phyloP scores from a whole-genome alignment of 2,113 vertebrate species.

The Pterocles orientalis region DNA sequence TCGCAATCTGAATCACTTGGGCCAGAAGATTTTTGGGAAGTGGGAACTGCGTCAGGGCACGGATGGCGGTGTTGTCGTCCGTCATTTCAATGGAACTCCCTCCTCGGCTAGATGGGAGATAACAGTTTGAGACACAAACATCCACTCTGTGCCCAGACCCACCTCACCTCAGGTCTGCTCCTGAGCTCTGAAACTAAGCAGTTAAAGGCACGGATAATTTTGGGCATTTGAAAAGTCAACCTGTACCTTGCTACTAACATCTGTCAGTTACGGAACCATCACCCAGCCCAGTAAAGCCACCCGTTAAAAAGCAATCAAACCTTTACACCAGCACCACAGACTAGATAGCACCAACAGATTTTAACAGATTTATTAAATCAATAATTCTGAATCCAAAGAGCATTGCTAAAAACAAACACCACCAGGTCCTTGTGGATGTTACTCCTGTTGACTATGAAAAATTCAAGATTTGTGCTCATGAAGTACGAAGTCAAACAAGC shows the following conservation, averaged over 20 bases:
- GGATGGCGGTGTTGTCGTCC: conserved; percentile 68
- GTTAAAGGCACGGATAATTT: neutral
- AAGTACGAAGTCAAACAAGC: neutral
- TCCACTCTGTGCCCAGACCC: neutral
- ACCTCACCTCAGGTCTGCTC: neutral
- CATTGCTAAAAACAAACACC: neutral
- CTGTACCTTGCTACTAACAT: neutral
- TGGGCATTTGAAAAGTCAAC: neutral
- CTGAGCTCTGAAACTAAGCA: neutral
- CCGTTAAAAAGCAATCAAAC: neutral
- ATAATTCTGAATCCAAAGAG: neutral
- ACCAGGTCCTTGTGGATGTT: neutral
- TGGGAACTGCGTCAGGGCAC: conserved; percentile 86
- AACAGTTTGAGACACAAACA: neutral
- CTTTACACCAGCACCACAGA: neutral
- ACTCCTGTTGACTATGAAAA: neutral
- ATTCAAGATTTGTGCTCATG: neutral
- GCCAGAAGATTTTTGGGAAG: conserved; percentile 88
- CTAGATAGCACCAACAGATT: neutral
- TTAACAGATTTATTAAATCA: neutral
- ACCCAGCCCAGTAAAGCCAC: neutral
- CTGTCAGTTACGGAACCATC: neutral
- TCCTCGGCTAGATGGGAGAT: neutral
- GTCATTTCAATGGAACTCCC: conserved; percentile 77
- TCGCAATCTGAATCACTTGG: conserved; percentile 89